These are phyloP conservation scores for Marmota monax DNA, from an alignment of 2,113 vertebrate genomes.

Conservation along the genomic window DNA sequence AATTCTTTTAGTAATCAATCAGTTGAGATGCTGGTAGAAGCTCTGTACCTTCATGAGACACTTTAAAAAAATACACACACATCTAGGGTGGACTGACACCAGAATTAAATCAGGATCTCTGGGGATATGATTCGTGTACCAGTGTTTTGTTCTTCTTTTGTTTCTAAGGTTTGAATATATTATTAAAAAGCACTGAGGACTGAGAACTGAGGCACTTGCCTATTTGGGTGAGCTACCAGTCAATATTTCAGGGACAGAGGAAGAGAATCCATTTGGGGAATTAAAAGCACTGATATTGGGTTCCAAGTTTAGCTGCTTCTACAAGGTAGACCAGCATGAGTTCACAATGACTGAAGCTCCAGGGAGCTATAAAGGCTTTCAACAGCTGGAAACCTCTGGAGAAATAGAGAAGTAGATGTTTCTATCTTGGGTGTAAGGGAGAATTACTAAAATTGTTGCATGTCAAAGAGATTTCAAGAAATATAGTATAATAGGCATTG, in stretches of 20 bases:
- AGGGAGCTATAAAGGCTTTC: background rate
- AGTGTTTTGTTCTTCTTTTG: background rate
- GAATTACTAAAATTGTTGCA: slow-evolving; percentile 2
- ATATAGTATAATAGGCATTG: background rate
- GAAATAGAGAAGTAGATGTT: background rate
- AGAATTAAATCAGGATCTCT: background rate
- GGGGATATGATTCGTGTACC: background rate
- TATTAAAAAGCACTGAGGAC: background rate
- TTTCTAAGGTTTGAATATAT: background rate
- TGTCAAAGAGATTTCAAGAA: slow-evolving; percentile 18
- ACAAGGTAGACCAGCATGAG: background rate
- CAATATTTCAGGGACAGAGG: background rate
- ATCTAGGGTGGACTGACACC: background rate
- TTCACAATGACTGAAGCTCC: background rate
- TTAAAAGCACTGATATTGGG: rapidly evolving
- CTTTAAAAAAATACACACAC: background rate
- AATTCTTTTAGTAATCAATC: background rate
- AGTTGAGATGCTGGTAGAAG: background rate
- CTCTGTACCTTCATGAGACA: background rate
- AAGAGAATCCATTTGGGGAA: background rate
- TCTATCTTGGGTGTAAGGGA: background rate
- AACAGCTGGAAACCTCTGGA: background rate
- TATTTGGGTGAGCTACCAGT: background rate
- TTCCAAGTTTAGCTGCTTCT: background rate
- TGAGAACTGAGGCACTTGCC: background rate